Evolutionary conservation across 2,113 vertebrate genomes (phyloP).

Genomic region (Nibea coibor): DNA sequence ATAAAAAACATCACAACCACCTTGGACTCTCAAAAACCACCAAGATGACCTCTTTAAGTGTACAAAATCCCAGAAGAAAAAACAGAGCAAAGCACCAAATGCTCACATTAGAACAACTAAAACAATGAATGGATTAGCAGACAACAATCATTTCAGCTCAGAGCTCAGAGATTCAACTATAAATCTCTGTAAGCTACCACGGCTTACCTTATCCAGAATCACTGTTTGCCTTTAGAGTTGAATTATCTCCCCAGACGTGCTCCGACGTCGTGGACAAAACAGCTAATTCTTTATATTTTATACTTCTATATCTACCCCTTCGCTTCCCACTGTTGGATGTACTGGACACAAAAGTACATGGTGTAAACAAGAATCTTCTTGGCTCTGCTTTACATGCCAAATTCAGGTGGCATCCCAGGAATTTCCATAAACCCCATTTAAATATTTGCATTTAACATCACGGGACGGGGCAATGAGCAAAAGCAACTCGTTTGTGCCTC

Average conservation of each 20-base stretch:
- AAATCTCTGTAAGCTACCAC: constrained; percentile 4
- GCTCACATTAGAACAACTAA: background rate
- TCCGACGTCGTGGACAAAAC: constrained; percentile 15
- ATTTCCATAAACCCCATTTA: constrained; percentile 87
- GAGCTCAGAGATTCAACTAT: background rate
- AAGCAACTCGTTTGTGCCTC: constrained; percentile 13
- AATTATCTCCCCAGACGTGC: constrained; percentile 22
- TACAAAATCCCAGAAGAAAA: background rate
- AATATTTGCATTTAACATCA: constrained; percentile 84
- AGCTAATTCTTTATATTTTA: constrained; percentile 4
- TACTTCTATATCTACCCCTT: constrained; percentile 28
- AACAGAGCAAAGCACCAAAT: background rate
- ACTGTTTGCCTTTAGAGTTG: background rate
- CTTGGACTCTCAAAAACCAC: background rate
- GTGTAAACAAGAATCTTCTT: constrained; percentile 68
- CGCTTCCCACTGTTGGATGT: constrained; percentile 32
- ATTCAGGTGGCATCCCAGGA: constrained; percentile 79
- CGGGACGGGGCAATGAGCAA: constrained; percentile 52
- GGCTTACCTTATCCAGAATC: constrained; percentile 67
- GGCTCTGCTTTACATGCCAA: constrained; percentile 85
- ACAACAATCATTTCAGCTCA: background rate
- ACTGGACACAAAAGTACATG: constrained; percentile 41
- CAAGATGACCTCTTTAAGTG: background rate
- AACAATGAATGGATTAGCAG: background rate
- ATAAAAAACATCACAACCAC: background rate